These are phyloP conservation scores for Caenorhabditis becei DNA, from an alignment of 2,888 invertebrate genomes.

Conservation along the genomic window DNA sequence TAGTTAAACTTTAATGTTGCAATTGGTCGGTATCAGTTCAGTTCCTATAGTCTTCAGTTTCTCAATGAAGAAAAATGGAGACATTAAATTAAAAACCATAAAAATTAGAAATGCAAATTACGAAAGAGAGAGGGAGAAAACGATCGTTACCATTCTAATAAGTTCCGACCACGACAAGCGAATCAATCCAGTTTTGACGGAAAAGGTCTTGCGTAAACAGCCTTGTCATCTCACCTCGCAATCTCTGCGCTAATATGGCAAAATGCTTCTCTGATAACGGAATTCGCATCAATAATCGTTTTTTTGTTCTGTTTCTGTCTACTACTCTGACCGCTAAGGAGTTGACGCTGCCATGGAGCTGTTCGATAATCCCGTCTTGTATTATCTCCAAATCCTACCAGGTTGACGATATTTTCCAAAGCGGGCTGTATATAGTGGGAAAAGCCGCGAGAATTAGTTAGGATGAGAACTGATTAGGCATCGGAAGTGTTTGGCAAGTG, in stretches of 20 bases:
- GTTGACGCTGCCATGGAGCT: slow-evolving; percentile 34
- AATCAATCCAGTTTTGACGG: slow-evolving; percentile 58
- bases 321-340: slow-evolving; percentile 20
- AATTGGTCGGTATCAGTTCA: slow-evolving; percentile 4
- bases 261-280: slow-evolving; percentile 59
- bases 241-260: slow-evolving; percentile 61
- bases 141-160: slow-evolving; percentile 58
- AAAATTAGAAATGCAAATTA: slow-evolving; percentile 57
- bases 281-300: slow-evolving; percentile 61
- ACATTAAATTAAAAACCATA: slow-evolving; percentile 15
- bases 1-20: slow-evolving; percentile 22
- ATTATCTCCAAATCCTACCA: slow-evolving; percentile 64
- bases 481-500: slow-evolving; percentile 12
- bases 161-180: slow-evolving; percentile 41
- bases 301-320: slow-evolving; percentile 58
- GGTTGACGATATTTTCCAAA: slow-evolving; percentile 26
- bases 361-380: slow-evolving; percentile 52
- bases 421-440: slow-evolving; percentile 1
- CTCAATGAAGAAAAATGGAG: slow-evolving; percentile 14
- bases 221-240: slow-evolving; percentile 59
- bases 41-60: background rate
- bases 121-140: slow-evolving; percentile 16
- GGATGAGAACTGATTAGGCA: slow-evolving; percentile 34
- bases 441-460: too few species aligned
- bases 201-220: slow-evolving; percentile 61